These are phyloP conservation scores for Hyposoter dolosus DNA, from an alignment of 2,888 invertebrate species.

Conservation along the genomic window DNA sequence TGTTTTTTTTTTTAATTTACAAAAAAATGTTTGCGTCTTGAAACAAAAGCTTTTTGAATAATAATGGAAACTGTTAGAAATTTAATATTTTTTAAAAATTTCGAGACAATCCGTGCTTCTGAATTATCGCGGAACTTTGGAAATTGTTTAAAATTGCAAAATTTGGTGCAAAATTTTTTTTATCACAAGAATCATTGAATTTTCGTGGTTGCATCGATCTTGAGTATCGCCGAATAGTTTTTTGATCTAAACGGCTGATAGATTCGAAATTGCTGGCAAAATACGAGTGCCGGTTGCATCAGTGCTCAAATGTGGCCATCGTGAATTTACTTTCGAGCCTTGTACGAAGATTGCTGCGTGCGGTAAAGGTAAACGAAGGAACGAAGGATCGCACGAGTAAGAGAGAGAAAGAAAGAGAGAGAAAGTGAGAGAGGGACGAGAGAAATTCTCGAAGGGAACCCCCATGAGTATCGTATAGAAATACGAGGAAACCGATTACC, in stretches of 20 bases:
- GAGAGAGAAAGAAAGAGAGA: constrained; percentile 26
- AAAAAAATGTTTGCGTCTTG: neutral
- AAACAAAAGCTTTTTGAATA: neutral
- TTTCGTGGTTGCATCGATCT: neutral
- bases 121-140: neutral
- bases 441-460: constrained; percentile 46
- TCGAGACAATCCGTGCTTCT: neutral
- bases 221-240: neutral
- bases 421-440: constrained; percentile 47
- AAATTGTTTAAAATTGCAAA: neutral
- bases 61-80: neutral
- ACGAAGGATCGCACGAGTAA: constrained; percentile 11
- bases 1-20: neutral
- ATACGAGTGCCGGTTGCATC: constrained; percentile 37
- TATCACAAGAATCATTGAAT: neutral
- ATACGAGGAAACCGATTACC: constrained; percentile 83
- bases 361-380: constrained; percentile 33
- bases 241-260: neutral
- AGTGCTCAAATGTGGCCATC: constrained; percentile 75
- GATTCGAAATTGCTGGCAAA: constrained; percentile 8
- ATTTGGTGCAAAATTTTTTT: neutral
- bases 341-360: constrained; percentile 42
- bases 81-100: neutral
- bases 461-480: constrained; percentile 73
- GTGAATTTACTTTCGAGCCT: constrained; percentile 81